Percentiles rank a stretch among this genome's conserved stretches.
phyloP scores from a whole-genome alignment of 1,140 invertebrate genomes.

The Drosophila insularis region DNA sequence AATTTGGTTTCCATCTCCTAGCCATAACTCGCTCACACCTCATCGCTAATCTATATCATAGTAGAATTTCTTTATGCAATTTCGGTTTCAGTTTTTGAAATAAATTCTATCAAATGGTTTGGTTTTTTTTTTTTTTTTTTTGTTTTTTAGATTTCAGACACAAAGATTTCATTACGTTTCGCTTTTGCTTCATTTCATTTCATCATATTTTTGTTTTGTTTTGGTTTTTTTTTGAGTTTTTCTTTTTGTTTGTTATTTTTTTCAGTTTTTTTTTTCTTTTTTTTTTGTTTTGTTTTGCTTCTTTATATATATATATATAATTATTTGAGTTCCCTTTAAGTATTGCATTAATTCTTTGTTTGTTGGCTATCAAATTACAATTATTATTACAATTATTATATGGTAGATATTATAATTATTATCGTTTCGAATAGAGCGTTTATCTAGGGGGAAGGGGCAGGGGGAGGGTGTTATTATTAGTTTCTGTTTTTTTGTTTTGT shows the following conservation, averaged over 20 bases:
- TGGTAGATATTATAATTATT: constrained; percentile 62
- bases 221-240: not conserved
- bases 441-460: not conserved
- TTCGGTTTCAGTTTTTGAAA: constrained; percentile 27
- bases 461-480: constrained; percentile 31
- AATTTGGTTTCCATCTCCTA: constrained; percentile 64
- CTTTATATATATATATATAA: constrained; percentile 8
- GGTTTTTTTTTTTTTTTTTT: constrained; percentile 30
- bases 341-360: constrained; percentile 33
- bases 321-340: constrained; percentile 39
- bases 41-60: constrained; percentile 14
- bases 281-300: not conserved
- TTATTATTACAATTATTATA: constrained; percentile 33
- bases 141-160: constrained; percentile 48
- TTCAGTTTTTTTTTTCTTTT: not conserved
- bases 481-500: not conserved
- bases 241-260: not conserved
- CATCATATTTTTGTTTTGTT: not conserved
- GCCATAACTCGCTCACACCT: constrained; percentile 24
- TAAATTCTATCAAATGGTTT: constrained; percentile 31
- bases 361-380: constrained; percentile 10
- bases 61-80: constrained; percentile 19
- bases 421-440: constrained; percentile 66
- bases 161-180: constrained; percentile 30
- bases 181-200: constrained; percentile 11